A percentile compares a stretch with the other conserved stretches of the same genome.
Conservation (phyloP, 2,797 vertebrate genomes). For the Oceanodroma leucorhoa region DNA sequence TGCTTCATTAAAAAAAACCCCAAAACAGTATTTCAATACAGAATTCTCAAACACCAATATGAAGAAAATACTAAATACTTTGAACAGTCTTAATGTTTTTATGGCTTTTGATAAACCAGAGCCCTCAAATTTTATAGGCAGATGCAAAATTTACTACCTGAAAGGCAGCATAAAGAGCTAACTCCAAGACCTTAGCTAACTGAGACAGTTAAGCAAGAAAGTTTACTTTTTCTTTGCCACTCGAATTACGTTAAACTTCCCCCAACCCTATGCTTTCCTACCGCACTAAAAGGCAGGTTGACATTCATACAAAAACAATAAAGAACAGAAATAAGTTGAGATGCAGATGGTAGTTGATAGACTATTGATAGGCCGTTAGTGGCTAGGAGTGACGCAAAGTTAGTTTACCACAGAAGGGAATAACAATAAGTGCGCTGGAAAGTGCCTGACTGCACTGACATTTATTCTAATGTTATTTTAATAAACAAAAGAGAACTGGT, state of each 20-base stretch:
- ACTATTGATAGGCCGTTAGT: not conserved
- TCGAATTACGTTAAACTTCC: not conserved
- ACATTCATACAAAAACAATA: not conserved
- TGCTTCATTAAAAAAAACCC: not conserved
- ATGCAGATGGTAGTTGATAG: not conserved
- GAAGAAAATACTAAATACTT: not conserved
- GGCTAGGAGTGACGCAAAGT: not conserved
- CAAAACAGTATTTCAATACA: not conserved
- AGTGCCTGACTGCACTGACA: not conserved
- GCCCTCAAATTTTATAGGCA: not conserved
- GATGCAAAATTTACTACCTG: not conserved
- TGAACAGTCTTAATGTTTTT: not conserved
- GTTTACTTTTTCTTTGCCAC: not conserved
- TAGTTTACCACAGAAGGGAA: not conserved
- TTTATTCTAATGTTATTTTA: not conserved
- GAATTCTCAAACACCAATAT: not conserved
- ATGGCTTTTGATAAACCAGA: slow-evolving; percentile 30
- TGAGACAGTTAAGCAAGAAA: not conserved
- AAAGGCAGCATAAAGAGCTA: not conserved
- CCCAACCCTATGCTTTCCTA: not conserved
- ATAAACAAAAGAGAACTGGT: not conserved
- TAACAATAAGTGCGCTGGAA: not conserved
- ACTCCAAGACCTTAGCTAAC: not conserved
- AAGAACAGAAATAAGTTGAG: not conserved
- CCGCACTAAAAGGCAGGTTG: not conserved